phyloP scores from a whole-genome alignment of 1,140 invertebrate species.

The Bombus confusus region DNA sequence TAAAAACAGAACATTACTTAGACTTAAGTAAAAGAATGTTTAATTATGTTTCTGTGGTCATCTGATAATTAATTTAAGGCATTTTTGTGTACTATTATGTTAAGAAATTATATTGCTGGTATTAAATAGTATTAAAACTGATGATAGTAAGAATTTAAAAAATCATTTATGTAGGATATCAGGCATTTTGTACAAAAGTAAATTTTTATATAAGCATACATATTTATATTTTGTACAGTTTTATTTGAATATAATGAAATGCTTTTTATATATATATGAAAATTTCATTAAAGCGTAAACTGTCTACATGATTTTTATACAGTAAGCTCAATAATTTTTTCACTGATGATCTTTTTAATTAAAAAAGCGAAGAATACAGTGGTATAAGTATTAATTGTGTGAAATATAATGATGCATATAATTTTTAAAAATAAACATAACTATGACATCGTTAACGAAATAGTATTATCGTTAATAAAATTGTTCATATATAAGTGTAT shows the following conservation, averaged over 20 bases:
- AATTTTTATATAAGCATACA: conserved; percentile 52
- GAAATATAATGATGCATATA: conserved; percentile 34
- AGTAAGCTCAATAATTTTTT: conserved; percentile 30
- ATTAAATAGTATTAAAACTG: conserved; percentile 24
- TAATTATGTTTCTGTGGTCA: conserved; percentile 29
- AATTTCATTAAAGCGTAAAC: conserved; percentile 28
- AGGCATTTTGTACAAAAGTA: conserved; percentile 49
- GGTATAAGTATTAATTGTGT: conserved; percentile 23
- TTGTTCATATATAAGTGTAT: conserved; percentile 43
- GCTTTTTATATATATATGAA: conserved; percentile 40
- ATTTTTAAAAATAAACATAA: conserved; percentile 45
- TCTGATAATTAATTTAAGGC: conserved; percentile 32
- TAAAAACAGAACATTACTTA: neutral
- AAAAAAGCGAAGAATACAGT: neutral
- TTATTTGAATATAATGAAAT: conserved; percentile 40
- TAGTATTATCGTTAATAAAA: conserved; percentile 46
- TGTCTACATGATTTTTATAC: conserved; percentile 39
- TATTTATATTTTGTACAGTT: conserved; percentile 58
- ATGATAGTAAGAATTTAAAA: conserved; percentile 13
- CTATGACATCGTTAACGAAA: conserved; percentile 35
- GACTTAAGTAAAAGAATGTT: neutral
- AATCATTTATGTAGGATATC: conserved; percentile 41
- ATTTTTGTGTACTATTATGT: conserved; percentile 24
- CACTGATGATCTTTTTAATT: conserved; percentile 15
- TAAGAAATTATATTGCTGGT: conserved; percentile 8